Evolutionary conservation across 1,140 invertebrate genomes (phyloP).

Genomic region (Scaptomyza graminum): DNA sequence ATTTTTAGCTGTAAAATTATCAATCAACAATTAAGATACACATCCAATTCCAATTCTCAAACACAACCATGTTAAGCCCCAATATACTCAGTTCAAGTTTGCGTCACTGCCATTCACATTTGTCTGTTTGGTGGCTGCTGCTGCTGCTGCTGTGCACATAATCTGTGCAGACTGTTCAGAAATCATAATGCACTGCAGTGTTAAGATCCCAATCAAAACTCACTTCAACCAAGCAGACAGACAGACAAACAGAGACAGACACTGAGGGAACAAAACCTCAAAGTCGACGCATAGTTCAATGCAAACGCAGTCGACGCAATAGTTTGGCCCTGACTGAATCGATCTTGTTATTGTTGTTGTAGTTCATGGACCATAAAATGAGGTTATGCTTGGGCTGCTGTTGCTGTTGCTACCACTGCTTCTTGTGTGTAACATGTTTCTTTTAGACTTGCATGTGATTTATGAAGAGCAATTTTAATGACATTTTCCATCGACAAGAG

Average conservation of each 20-base stretch:
- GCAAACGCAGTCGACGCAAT: slow-evolving; percentile 36
- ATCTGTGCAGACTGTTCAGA: slow-evolving; percentile 59
- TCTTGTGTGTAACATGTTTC: slow-evolving; percentile 51
- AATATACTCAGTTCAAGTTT: slow-evolving; percentile 19
- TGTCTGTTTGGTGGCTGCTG: slow-evolving; percentile 23
- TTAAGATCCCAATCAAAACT: slow-evolving; percentile 61
- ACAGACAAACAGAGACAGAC: not conserved
- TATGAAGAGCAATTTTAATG: slow-evolving; percentile 83
- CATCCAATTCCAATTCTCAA: slow-evolving; percentile 6
- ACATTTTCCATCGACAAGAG: slow-evolving; percentile 71
- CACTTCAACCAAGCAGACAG: slow-evolving; percentile 35
- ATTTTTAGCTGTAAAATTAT: not conserved
- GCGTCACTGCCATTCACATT: slow-evolving; percentile 33
- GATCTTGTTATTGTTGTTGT: slow-evolving; percentile 11
- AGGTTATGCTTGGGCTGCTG: slow-evolving; percentile 75
- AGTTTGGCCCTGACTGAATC: slow-evolving; percentile 15
- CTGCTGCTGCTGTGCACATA: slow-evolving; percentile 13
- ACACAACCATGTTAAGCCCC: slow-evolving; percentile 9
- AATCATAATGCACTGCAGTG: slow-evolving; percentile 68
- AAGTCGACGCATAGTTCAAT: slow-evolving; percentile 32
- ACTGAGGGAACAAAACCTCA: slow-evolving; percentile 35
- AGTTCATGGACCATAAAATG: slow-evolving; percentile 81
- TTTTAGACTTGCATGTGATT: slow-evolving; percentile 68
- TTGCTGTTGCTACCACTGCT: slow-evolving; percentile 16
- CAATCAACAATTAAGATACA: not conserved